These are phyloP conservation scores for Toxotes lorentzi DNA, from an alignment of 2,797 vertebrate genomes.

Conservation along the genomic window DNA sequence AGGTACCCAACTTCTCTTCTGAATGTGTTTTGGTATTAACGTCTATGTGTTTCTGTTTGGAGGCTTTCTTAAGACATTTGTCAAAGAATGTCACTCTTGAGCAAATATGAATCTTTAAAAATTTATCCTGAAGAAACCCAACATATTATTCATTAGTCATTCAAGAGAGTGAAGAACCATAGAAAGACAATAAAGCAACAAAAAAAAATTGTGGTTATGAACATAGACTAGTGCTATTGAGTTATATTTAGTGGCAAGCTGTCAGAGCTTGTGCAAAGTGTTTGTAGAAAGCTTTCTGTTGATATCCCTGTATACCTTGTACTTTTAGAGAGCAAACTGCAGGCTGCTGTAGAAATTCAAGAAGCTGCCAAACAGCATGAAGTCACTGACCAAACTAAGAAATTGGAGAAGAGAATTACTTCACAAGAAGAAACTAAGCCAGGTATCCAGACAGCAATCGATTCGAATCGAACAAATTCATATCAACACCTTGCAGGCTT, in stretches of 20 bases:
- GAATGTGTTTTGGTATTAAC: background rate
- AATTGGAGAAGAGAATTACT: conserved; percentile 51
- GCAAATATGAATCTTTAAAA: conserved; percentile 23
- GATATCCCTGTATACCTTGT: conserved; percentile 39
- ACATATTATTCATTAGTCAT: background rate
- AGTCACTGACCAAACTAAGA: conserved; percentile 43
- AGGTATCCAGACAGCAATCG: conserved; percentile 73
- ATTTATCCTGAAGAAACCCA: conserved; percentile 11
- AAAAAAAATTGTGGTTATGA: background rate
- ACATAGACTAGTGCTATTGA: background rate
- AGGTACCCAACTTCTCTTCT: conserved; percentile 68
- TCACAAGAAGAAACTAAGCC: conserved; percentile 56
- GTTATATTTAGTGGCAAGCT: background rate
- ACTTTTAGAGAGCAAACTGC: conserved; percentile 68
- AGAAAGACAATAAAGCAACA: background rate
- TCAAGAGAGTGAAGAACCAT: background rate
- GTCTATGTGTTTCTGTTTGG: conserved; percentile 32
- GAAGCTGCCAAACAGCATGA: conserved; percentile 64
- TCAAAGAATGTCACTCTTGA: conserved; percentile 61
- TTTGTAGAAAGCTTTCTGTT: conserved; percentile 35
- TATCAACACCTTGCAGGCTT: background rate
- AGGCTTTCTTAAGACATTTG: conserved; percentile 47
- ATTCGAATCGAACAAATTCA: background rate
- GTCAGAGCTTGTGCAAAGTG: background rate
- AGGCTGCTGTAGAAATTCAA: conserved; percentile 47